Conservation (phyloP, 2,113 vertebrate species). For the Dipodomys stephensi region DNA sequence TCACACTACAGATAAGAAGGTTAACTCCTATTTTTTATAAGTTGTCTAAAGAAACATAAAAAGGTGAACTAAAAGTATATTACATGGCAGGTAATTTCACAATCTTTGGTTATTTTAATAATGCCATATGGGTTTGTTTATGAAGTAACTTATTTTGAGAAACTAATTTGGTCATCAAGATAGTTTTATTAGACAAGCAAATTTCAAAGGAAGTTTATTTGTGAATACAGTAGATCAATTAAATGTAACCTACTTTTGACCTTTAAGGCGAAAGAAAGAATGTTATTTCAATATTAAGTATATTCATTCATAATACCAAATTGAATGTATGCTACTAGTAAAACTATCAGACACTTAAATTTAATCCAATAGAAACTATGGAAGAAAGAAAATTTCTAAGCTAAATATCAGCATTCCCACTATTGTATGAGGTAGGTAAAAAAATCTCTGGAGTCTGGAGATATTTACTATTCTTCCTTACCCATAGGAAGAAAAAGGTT, state of each 20-base stretch:
- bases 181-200: constrained; percentile 1
- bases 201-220: constrained; percentile 5
- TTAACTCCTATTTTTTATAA: neutral
- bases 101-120: neutral
- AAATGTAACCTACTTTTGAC: neutral
- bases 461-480: constrained; percentile 5
- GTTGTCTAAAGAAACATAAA: constrained; percentile 2
- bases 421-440: neutral
- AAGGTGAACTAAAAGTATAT: constrained; percentile 2
- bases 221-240: neutral
- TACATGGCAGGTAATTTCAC: neutral
- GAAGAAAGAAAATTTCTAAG: neutral
- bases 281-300: neutral
- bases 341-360: neutral
- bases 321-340: neutral
- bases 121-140: neutral
- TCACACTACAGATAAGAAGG: neutral
- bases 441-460: neutral
- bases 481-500: neutral
- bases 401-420: neutral
- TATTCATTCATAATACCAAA: neutral
- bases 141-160: constrained; percentile 32
- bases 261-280: neutral
- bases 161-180: neutral
- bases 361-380: constrained; percentile 21